Conservation (phyloP, 2,888 invertebrate genomes). For the Caenorhabditis sinica region DNA sequence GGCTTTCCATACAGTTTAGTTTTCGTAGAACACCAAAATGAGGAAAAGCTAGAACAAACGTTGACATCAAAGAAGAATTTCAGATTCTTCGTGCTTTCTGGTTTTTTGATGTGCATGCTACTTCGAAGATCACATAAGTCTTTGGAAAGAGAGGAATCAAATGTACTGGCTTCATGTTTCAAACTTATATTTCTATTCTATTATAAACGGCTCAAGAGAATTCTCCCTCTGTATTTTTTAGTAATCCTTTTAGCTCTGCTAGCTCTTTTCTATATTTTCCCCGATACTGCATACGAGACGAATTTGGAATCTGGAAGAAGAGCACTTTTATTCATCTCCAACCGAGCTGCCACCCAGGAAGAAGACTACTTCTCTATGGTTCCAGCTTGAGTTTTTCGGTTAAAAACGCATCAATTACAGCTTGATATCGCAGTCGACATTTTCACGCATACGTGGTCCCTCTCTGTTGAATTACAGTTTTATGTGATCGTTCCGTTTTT, state of each 20-base stretch:
- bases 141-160: background rate
- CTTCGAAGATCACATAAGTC: background rate
- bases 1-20: too few species aligned
- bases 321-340: slow-evolving; percentile 22
- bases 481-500: slow-evolving; percentile 33
- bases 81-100: slow-evolving; percentile 17
- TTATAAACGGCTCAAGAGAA: slow-evolving; percentile 22
- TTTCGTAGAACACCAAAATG: too few species aligned
- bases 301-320: slow-evolving; percentile 27
- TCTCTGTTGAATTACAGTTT: slow-evolving; percentile 39
- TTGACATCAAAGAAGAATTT: too few species aligned
- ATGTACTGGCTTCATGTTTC: background rate
- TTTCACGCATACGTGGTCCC: slow-evolving; percentile 36
- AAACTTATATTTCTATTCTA: background rate
- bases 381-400: background rate
- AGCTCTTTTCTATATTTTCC: background rate
- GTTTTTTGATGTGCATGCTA: slow-evolving; percentile 26
- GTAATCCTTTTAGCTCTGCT: slow-evolving; percentile 3
- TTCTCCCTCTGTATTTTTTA: slow-evolving; percentile 27
- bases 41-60: too few species aligned
- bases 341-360: slow-evolving; percentile 16
- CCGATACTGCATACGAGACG: background rate
- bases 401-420: background rate
- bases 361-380: slow-evolving; percentile 31
- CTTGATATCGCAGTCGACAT: slow-evolving; percentile 13